phyloP scores from a whole-genome alignment of 2,113 vertebrate species.

The Solea solea region DNA sequence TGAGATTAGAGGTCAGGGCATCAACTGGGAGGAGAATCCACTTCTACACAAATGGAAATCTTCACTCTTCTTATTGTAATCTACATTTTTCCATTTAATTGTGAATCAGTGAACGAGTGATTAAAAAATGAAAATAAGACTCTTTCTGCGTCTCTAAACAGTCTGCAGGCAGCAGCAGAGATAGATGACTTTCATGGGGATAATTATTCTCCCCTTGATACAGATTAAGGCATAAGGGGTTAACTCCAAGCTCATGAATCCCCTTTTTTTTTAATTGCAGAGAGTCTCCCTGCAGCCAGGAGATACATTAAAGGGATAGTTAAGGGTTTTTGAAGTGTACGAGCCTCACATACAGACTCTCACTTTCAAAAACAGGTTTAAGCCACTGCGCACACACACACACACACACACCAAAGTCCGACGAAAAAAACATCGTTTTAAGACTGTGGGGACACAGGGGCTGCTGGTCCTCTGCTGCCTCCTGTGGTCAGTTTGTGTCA shows the following conservation, averaged over 20 bases:
- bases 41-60: neutral
- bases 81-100: slow-evolving; percentile 10
- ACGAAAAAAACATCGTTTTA: no score
- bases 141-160: slow-evolving; percentile 39
- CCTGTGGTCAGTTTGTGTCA: no score
- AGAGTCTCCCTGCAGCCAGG: slow-evolving; percentile 45
- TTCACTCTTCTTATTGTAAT: slow-evolving; percentile 7
- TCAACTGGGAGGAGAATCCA: no score
- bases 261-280: slow-evolving; percentile 70
- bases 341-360: no score
- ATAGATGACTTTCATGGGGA: slow-evolving; percentile 59
- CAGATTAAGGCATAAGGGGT: slow-evolving; percentile 59
- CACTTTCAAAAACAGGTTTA: no score
- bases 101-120: no score
- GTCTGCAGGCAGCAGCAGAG: slow-evolving; percentile 60
- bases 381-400: no score
- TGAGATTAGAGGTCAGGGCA: no score
- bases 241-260: slow-evolving; percentile 64
- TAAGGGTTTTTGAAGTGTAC: no score
- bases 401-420: no score
- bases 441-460: no score
- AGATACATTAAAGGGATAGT: slow-evolving; percentile 38
- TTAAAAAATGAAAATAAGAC: slow-evolving; percentile 16
- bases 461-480: no score
- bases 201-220: slow-evolving; percentile 71